phyloP scores from a whole-genome alignment of 2,888 invertebrate species.

The Habrosyne pyritoides region DNA sequence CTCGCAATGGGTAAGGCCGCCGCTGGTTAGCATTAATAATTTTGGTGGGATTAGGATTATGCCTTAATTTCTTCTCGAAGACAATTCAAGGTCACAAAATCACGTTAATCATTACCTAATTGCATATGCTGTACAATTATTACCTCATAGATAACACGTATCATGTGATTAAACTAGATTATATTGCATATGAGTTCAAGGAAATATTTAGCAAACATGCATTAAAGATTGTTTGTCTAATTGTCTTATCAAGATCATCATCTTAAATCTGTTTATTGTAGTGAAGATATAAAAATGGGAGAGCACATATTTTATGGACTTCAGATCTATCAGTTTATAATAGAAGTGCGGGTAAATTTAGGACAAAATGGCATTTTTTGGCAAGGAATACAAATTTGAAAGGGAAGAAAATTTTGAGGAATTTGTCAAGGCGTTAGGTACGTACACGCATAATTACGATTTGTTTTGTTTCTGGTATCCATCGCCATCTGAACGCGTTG shows the following conservation, averaged over 20 bases:
- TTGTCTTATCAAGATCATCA: not conserved
- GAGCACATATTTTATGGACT: not conserved
- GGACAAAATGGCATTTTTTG: slow-evolving; percentile 43
- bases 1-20: too few species aligned
- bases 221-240: not conserved
- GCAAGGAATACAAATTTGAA: slow-evolving; percentile 38
- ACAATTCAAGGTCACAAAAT: too few species aligned
- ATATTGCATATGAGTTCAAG: not conserved
- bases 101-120: too few species aligned
- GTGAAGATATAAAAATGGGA: not conserved
- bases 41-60: too few species aligned
- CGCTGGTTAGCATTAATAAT: too few species aligned
- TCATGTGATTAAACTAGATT: not conserved
- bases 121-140: not conserved
- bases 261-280: not conserved
- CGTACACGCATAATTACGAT: slow-evolving; percentile 20
- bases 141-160: not conserved
- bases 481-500: too few species aligned
- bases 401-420: slow-evolving; percentile 46
- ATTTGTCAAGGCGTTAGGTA: slow-evolving; percentile 42
- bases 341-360: not conserved
- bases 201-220: not conserved
- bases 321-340: not conserved
- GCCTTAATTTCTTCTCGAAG: too few species aligned
- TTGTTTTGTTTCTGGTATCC: slow-evolving; percentile 2